Conservation (phyloP, 2,113 vertebrate species). For the Micronycteris hirsuta region DNA sequence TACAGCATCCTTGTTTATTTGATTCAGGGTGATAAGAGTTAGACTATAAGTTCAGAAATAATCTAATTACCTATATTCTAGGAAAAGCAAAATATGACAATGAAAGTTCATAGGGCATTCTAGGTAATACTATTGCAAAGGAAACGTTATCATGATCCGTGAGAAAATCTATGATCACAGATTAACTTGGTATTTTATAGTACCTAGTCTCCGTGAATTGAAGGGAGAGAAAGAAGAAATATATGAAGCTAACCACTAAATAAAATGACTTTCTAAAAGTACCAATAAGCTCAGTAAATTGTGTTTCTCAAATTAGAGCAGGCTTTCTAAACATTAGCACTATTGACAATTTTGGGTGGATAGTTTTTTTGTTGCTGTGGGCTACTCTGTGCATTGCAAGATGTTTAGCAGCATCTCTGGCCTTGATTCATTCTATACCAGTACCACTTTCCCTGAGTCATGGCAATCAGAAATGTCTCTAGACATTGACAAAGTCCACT, state of each 20-base stretch:
- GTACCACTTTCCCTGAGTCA: background rate
- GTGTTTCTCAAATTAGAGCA: background rate
- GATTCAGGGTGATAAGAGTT: background rate
- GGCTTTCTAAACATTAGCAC: background rate
- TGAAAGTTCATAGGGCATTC: background rate
- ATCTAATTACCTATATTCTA: background rate
- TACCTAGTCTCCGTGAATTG: background rate
- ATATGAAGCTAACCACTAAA: background rate
- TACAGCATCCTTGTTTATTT: background rate
- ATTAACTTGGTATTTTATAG: background rate
- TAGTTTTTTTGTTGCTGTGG: background rate
- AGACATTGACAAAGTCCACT: background rate
- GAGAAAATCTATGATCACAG: background rate
- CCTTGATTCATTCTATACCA: background rate
- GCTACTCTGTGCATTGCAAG: background rate
- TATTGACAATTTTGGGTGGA: background rate
- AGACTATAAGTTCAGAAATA: background rate
- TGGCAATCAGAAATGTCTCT: background rate
- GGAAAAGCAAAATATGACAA: background rate
- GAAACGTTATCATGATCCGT: background rate
- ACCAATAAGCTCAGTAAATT: background rate
- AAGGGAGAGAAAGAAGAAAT: background rate
- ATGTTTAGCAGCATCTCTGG: background rate
- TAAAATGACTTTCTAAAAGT: background rate
- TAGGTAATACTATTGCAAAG: background rate